Conservation (phyloP, 2,113 vertebrate species). For the Vombatus ursinus region DNA sequence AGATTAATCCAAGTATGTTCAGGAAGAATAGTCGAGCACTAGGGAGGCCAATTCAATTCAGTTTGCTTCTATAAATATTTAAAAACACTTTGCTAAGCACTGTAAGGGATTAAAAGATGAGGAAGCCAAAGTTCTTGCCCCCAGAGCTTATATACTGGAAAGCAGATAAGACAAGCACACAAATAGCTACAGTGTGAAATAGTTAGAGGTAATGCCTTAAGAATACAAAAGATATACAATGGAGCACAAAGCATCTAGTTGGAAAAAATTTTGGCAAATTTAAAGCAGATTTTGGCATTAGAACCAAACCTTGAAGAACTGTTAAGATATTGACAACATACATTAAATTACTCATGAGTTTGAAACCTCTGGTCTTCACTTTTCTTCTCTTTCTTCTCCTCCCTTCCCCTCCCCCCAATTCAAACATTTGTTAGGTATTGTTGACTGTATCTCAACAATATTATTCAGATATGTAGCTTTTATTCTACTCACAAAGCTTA, state of each 20-base stretch:
- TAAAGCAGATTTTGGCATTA: background rate
- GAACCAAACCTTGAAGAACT: background rate
- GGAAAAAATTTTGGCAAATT: background rate
- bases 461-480: background rate
- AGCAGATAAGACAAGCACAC: background rate
- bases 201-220: background rate
- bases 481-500: background rate
- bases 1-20: background rate
- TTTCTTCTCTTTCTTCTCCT: background rate
- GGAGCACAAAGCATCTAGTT: background rate
- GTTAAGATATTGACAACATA: background rate
- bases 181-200: background rate
- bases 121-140: background rate
- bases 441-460: background rate
- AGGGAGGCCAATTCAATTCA: background rate
- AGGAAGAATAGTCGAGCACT: background rate
- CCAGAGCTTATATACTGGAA: background rate
- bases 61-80: background rate
- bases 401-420: background rate
- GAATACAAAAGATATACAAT: background rate
- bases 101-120: too few species aligned
- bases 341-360: background rate
- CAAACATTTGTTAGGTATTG: background rate
- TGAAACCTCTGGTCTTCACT: background rate
- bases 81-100: too few species aligned